Conservation (phyloP, 1,140 invertebrate genomes). For the Drosophila ercepeae region DNA sequence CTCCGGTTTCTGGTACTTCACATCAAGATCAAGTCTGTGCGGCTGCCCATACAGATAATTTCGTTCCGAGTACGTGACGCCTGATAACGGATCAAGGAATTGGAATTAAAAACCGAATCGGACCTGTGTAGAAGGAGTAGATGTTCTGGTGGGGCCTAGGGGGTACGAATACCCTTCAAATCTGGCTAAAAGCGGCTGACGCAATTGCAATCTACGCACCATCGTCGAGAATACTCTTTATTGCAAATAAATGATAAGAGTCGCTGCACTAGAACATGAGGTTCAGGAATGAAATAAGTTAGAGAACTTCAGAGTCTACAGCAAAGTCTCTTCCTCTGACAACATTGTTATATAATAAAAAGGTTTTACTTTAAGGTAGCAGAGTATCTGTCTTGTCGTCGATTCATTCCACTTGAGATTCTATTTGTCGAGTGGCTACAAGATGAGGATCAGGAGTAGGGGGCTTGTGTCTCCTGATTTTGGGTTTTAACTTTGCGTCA, state of each 20-base stretch:
- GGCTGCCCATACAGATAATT: constrained; percentile 23
- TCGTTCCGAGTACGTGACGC: constrained; percentile 34
- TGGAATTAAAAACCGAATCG: constrained; percentile 18
- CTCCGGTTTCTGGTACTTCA: constrained; percentile 33
- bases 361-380: too few relatives aligned
- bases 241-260: neutral
- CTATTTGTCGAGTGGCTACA: constrained; percentile 34
- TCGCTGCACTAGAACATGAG: neutral
- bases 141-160: neutral
- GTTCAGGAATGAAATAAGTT: too few relatives aligned
- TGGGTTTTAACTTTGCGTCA: constrained; percentile 15
- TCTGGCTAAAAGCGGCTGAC: constrained; percentile 14
- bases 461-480: constrained; percentile 30
- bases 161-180: constrained; percentile 10
- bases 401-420: neutral
- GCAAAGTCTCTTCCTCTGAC: too few relatives aligned
- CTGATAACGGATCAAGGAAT: constrained; percentile 38
- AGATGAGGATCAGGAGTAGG: constrained; percentile 13
- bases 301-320: too few relatives aligned
- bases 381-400: constrained; percentile 1
- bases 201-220: constrained; percentile 26
- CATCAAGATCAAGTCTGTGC: constrained; percentile 40
- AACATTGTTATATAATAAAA: too few relatives aligned
- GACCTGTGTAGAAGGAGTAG: neutral
- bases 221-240: constrained; percentile 21